Evolutionary conservation across 2,888 invertebrate species (phyloP).

Genomic region (Lissocephala sabroskyi): DNA sequence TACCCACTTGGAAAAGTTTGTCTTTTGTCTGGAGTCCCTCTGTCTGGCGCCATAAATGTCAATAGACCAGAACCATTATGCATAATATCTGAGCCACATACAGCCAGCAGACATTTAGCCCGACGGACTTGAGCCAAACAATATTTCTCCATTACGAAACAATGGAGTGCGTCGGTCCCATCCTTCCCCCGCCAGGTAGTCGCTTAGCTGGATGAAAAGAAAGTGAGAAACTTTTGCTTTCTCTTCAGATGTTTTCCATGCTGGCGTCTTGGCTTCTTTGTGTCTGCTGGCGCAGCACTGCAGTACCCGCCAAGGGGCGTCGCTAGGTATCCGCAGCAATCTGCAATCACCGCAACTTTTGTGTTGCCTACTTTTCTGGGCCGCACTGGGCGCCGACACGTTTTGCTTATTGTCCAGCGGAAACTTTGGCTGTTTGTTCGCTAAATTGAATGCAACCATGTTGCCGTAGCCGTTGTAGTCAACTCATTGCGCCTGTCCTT

Average conservation of each 20-base stretch:
- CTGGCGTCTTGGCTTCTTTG: not conserved
- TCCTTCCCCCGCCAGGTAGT: too few species aligned
- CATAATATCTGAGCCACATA: slow-evolving; percentile 34
- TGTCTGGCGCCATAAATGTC: slow-evolving; percentile 48
- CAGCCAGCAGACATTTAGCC: not conserved
- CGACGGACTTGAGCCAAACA: slow-evolving; percentile 41
- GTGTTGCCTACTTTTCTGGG: slow-evolving; percentile 1
- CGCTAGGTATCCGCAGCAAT: too few species aligned
- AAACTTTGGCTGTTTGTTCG: slow-evolving; percentile 46
- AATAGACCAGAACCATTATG: slow-evolving; percentile 59
- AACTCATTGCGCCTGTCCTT: slow-evolving; percentile 28
- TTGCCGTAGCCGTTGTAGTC: slow-evolving; percentile 1
- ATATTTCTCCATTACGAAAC: slow-evolving; percentile 59
- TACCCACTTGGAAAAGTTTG: too few species aligned
- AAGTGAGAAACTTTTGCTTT: not conserved
- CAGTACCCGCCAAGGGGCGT: too few species aligned
- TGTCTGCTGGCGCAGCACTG: not conserved
- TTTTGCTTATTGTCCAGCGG: slow-evolving; percentile 40
- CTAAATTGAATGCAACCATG: slow-evolving; percentile 52
- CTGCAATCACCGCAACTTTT: not conserved
- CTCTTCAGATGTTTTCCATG: not conserved
- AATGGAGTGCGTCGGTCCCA: slow-evolving; percentile 26
- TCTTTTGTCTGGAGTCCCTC: not conserved
- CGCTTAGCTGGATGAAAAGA: not conserved
- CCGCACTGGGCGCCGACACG: not conserved